Evolutionary conservation across 1,140 invertebrate species (phyloP).

Genomic region (Drosophila ogumai): DNA sequence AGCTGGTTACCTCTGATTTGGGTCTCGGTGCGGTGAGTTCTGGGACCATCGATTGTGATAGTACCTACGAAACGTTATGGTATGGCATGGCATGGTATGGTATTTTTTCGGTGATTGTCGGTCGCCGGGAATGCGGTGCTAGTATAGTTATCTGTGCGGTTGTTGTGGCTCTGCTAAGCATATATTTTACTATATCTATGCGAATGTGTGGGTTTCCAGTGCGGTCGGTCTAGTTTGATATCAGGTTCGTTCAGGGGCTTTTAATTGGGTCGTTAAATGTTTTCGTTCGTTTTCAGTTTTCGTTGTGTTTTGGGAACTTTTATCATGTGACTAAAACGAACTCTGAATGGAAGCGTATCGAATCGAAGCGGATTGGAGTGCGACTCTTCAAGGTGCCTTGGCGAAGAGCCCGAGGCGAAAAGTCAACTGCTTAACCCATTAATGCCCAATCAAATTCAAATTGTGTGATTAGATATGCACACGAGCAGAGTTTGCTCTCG

Average conservation of each 20-base stretch:
- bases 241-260: slow-evolving; percentile 70
- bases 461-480: slow-evolving; percentile 72
- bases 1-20: slow-evolving; percentile 75
- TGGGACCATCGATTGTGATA: slow-evolving; percentile 41
- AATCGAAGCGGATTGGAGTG: slow-evolving; percentile 26
- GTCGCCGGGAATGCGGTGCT: slow-evolving; percentile 12
- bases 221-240: slow-evolving; percentile 63
- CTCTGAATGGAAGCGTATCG: slow-evolving; percentile 35
- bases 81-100: neutral
- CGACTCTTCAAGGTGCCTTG: slow-evolving; percentile 61
- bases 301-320: slow-evolving; percentile 19
- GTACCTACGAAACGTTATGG: neutral
- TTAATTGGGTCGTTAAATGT: slow-evolving; percentile 82
- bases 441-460: slow-evolving; percentile 76
- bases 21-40: slow-evolving; percentile 36
- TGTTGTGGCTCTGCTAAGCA: slow-evolving; percentile 57
- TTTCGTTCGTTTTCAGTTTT: slow-evolving; percentile 42
- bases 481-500: slow-evolving; percentile 13
- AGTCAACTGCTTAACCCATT: slow-evolving; percentile 78
- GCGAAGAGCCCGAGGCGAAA: slow-evolving; percentile 38
- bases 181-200: slow-evolving; percentile 72
- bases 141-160: slow-evolving; percentile 48
- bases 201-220: slow-evolving; percentile 42
- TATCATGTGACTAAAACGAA: slow-evolving; percentile 54
- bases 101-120: slow-evolving; percentile 37